These are phyloP conservation scores for Sebastes alutus DNA, from an alignment of 2,797 vertebrate genomes.

Conservation along the genomic window DNA sequence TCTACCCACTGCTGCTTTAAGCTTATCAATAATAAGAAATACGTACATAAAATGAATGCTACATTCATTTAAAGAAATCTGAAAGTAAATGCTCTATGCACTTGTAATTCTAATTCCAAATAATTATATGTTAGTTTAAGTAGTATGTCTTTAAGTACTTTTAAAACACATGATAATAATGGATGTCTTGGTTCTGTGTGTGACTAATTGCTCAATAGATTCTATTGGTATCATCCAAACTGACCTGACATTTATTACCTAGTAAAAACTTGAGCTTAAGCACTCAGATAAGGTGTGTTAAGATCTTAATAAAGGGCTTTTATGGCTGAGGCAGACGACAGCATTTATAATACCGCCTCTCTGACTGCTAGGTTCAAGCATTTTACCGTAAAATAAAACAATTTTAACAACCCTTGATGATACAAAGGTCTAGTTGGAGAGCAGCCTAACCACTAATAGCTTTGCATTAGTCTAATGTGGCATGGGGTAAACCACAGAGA, in stretches of 20 bases:
- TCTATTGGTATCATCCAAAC: not conserved
- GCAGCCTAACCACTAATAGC: not conserved
- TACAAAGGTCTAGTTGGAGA: not conserved
- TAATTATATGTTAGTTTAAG: not conserved
- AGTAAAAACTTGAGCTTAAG: not conserved
- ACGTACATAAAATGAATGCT: too few species aligned
- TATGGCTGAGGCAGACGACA: not conserved
- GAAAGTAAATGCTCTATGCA: not conserved
- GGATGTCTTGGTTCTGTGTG: not conserved
- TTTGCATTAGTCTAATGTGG: not conserved
- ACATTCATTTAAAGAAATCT: not conserved
- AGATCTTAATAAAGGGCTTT: not conserved
- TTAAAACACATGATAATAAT: not conserved
- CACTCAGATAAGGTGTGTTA: not conserved
- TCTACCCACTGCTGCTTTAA: too few species aligned
- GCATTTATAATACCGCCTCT: not conserved
- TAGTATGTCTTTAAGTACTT: not conserved
- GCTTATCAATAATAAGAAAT: too few species aligned
- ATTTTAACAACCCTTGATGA: not conserved
- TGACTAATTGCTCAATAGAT: not conserved
- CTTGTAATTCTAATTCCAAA: not conserved
- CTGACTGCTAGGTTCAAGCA: not conserved
- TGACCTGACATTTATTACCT: not conserved
- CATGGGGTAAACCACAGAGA: not conserved
- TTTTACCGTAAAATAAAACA: constrained; percentile 5